phyloP scores from a whole-genome alignment of 2,888 invertebrate species.

The Ernsta delagoae region DNA sequence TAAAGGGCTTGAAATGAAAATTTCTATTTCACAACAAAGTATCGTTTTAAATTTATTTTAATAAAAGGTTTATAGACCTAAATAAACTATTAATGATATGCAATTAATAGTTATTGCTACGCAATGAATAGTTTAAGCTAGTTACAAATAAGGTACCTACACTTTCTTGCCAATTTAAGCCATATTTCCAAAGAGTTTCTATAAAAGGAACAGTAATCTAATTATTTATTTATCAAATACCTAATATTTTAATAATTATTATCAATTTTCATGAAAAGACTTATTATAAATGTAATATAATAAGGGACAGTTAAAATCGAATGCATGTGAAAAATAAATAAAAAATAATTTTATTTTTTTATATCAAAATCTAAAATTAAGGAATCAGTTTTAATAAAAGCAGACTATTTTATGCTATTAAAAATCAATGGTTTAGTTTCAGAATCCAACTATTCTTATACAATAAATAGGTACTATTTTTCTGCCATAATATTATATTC shows the following conservation, averaged over 20 bases:
- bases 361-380: not conserved
- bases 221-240: conserved; percentile 22
- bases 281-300: not conserved
- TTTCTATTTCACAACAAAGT: too few species aligned
- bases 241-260: conserved; percentile 30
- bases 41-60: too few species aligned
- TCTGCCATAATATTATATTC: conserved; percentile 13
- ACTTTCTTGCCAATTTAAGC: too few species aligned
- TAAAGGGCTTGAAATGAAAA: too few species aligned
- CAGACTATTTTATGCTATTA: not conserved
- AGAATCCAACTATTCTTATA: conserved; percentile 17
- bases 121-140: too few species aligned
- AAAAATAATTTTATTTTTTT: not conserved
- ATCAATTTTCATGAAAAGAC: conserved; percentile 26
- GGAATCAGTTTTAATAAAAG: not conserved
- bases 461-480: conserved; percentile 25
- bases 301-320: not conserved
- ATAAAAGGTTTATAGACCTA: too few species aligned
- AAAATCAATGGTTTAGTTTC: not conserved
- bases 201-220: conserved; percentile 23
- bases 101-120: too few species aligned
- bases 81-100: too few species aligned
- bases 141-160: too few species aligned
- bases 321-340: not conserved
- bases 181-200: conserved; percentile 32